phyloP scores from a whole-genome alignment of 2,888 invertebrate genomes.

The Aphodius granarius region DNA sequence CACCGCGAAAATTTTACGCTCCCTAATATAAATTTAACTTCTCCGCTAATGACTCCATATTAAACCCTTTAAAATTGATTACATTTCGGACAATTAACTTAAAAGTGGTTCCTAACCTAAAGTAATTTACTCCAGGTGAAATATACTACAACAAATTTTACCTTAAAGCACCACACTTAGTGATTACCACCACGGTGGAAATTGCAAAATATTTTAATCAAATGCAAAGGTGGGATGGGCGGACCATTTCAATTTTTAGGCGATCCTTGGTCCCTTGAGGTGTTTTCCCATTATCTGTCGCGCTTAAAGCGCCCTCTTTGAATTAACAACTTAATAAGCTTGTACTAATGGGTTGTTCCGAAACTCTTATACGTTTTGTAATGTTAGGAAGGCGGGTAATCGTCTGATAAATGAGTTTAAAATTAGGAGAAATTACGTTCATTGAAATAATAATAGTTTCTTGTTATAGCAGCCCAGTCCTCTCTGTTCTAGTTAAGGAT shows the following conservation, averaged over 20 bases:
- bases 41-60: background rate
- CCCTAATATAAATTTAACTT: background rate
- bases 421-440: constrained; percentile 11
- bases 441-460: constrained; percentile 8
- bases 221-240: background rate
- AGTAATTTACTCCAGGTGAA: background rate
- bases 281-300: background rate
- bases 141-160: background rate
- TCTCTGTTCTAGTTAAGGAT: background rate
- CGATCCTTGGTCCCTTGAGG: background rate
- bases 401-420: constrained; percentile 1
- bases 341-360: background rate
- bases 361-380: background rate
- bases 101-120: background rate
- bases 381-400: background rate
- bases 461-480: constrained; percentile 2
- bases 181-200: background rate
- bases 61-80: background rate
- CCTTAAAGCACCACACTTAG: background rate
- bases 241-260: background rate
- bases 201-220: background rate
- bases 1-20: background rate
- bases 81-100: background rate
- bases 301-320: background rate
- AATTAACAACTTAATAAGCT: constrained; percentile 7